Base-by-base conservation (phyloP, 2,888 invertebrate genomes). In the Chironomus tentans region DNA sequence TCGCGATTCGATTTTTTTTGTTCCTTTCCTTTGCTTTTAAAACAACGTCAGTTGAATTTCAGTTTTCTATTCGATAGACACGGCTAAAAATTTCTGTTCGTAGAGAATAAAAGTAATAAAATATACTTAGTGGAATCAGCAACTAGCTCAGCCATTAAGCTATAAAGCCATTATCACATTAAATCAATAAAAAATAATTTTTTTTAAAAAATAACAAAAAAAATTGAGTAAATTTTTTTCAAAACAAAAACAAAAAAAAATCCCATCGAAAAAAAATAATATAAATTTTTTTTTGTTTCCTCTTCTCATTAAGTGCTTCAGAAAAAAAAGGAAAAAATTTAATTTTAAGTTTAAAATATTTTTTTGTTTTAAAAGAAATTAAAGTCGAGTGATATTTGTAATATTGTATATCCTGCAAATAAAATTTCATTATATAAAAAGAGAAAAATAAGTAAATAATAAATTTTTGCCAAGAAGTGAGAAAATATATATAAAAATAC, bases 31-130 rank as follows among this genome's bases (percentile, higher is more conserved):
- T 38, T 38, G 38, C 38, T 38, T 38, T 38, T 38, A 38, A 13
- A 50, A 50, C 70, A 50, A 22, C 68, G 68, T 28, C 68, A 68
- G 48, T 48, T 70, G 70, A 70, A 70, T 70, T 70, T 48, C 70
- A 50, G 70, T 48, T 68, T 62, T 70, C 70, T 70, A 70, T 70
- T 70, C 47, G 70, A 70, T 70, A 48, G 22, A 70, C 62, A 70
- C 70, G 70, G 70, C 70, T 70, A 18, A 50, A 48, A 70, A 48
- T 70, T 62, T 62, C 62, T 50, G 70, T 48, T 70, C 70, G 70
- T 70, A 70, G 50, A 46, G 22, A 68, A 10, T 10, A 38, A 38
- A 69, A 69, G 12, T 18, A 18, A 28, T 69, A n/a, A n/a, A 50
- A 50, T 50, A 13, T 50, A 22, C 62, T 48, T 50, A 70, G 70